These are phyloP conservation scores for Drosophila eohydei DNA, from an alignment of 2,888 invertebrate genomes.

Conservation along the genomic window DNA sequence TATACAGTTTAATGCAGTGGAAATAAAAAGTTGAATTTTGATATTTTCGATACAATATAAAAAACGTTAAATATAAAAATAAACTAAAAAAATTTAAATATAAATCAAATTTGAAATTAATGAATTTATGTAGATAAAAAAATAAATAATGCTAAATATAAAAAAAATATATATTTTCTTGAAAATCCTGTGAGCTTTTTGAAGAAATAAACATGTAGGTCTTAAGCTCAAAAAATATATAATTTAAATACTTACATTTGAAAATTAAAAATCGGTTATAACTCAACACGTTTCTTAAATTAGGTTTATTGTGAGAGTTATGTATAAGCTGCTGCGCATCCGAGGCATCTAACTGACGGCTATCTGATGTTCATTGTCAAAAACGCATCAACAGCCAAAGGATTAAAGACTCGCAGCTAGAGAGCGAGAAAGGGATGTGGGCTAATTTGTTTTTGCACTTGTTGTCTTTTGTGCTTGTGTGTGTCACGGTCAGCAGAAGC, in stretches of 20 bases:
- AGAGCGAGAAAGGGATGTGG: slow-evolving; percentile 4
- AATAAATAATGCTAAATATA: too few species aligned
- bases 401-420: slow-evolving; percentile 6
- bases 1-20: too few species aligned
- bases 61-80: not conserved
- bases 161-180: too few species aligned
- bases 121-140: too few species aligned
- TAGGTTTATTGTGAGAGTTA: slow-evolving; percentile 6
- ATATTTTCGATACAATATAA: too few species aligned
- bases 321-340: slow-evolving; percentile 27
- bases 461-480: slow-evolving; percentile 38
- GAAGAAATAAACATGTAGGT: too few species aligned
- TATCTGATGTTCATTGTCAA: slow-evolving; percentile 73
- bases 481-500: slow-evolving; percentile 67
- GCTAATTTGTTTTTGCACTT: slow-evolving; percentile 70
- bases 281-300: slow-evolving; percentile 1
- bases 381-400: slow-evolving; percentile 56
- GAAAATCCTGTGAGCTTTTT: not conserved
- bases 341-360: slow-evolving; percentile 41
- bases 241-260: not conserved
- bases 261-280: not conserved
- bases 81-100: not conserved
- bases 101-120: not conserved
- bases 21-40: too few species aligned
- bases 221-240: too few species aligned